Conservation (phyloP, 2,888 invertebrate genomes). For the Copidosoma aretas region DNA sequence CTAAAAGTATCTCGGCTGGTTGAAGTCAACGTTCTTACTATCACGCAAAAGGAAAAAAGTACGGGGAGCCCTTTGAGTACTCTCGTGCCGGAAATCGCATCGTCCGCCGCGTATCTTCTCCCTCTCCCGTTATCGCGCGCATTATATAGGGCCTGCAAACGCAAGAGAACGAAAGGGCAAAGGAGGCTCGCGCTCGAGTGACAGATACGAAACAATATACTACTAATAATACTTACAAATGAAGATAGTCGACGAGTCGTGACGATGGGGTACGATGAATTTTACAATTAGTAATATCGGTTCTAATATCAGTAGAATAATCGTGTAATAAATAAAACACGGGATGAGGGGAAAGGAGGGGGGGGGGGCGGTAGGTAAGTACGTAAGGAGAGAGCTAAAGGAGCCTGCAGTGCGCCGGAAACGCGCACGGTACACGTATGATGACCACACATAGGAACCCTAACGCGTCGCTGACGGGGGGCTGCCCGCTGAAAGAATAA, state of each 20-base stretch:
- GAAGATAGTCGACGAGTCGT: constrained; percentile 24
- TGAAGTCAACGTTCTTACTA: neutral
- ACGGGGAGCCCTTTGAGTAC: constrained; percentile 11
- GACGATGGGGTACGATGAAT: constrained; percentile 13
- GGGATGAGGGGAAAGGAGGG: constrained; percentile 6
- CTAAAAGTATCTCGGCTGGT: constrained; percentile 30
- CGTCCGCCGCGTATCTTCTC: constrained; percentile 8
- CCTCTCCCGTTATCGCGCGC: constrained; percentile 22
- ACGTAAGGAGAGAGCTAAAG: neutral
- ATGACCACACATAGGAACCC: constrained; percentile 41
- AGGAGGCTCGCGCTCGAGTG: constrained; percentile 10
- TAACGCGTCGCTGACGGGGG: constrained; percentile 36
- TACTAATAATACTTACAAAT: constrained; percentile 42
- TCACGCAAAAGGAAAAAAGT: constrained; percentile 3
- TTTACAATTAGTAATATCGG: constrained; percentile 38
- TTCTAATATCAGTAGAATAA: constrained; percentile 6
- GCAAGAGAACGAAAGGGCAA: constrained; percentile 32
- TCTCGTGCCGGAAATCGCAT: constrained; percentile 9
- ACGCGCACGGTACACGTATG: constrained; percentile 13
- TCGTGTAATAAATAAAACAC: constrained; percentile 37
- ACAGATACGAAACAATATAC: constrained; percentile 33
- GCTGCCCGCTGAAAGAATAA: neutral
- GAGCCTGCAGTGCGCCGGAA: constrained; percentile 4
- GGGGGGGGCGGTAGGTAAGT: constrained; percentile 1
- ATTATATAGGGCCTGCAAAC: constrained; percentile 3